Base-by-base conservation (phyloP, 2,888 invertebrate genomes). In the Malthinus flaveolus region DNA sequence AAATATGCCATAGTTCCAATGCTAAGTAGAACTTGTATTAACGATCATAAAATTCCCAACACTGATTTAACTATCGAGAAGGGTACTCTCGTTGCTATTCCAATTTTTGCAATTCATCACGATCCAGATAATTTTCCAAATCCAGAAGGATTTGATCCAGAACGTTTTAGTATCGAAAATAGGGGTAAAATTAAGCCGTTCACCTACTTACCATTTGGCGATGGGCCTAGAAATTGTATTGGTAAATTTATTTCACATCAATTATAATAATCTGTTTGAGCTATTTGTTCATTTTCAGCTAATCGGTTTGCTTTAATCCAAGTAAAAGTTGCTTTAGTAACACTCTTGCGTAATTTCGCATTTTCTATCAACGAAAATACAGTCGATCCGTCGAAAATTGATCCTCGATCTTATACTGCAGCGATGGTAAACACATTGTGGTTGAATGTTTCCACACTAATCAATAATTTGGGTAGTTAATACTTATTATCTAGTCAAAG, bases 241-340 rank as follows among this genome's bases (percentile, higher is more conserved):
- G 39, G 39, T 42, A 42, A 68, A 7, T 68, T 75, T n/a, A n/a
- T n/a, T n/a, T n/a, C n/a, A n/a, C n/a, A n/a, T n/a, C n/a, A 3
- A 72, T 73, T 64, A 23, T 3, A 5, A 5, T 23, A 23, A 2
- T 23, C 2, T 23, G 5, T 23, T 23, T 23, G 0, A 71, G 71
- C 37, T 23, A 68, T 73, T 1, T 79, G 76, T 2, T 49, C 63
- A 79, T 1, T 77, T 78, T 3, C 10, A 10, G n/a, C n/a, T n/a
- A n/a, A n/a, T n/a, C 35, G n/a, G 3, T 35, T 35, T 9, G 35
- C 4, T 23, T 23, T 35, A 10, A 4, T 35, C 4, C n/a, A 35
- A 35, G 10, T 35, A 9, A 35, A 35, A 35, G 35, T 35, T 6
- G 9, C n/a, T 7, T 35, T 35, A 35, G 10, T 9, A 7, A 10